A percentile compares a stretch with the other conserved stretches of the same genome.
Evolutionary conservation across 2,797 vertebrate species (phyloP).

Genomic region (Labeo calbasu): DNA sequence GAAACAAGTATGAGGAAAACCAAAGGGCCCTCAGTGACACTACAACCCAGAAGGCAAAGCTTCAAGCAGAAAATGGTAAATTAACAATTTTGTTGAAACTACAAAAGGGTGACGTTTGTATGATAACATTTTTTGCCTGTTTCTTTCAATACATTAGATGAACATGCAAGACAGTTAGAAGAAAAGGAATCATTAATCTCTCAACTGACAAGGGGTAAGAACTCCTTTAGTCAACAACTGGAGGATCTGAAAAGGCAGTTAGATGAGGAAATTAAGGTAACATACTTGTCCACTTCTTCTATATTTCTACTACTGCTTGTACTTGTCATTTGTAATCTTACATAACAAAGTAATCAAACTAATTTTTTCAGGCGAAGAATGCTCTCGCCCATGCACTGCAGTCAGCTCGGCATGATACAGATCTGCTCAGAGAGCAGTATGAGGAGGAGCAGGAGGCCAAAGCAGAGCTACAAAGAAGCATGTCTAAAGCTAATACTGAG

Average conservation of each 20-base stretch:
- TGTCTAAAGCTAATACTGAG: conserved; percentile 82
- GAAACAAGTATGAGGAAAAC: conserved; percentile 75
- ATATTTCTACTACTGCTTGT: background rate
- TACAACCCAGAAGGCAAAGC: conserved; percentile 75
- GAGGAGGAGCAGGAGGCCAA: conserved; percentile 81
- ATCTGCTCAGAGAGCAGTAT: conserved; percentile 77
- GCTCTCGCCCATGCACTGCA: conserved; percentile 80
- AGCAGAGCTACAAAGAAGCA: conserved; percentile 74
- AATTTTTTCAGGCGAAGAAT: conserved; percentile 75
- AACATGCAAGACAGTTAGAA: conserved; percentile 76
- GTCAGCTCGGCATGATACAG: conserved; percentile 68
- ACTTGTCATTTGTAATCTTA: background rate
- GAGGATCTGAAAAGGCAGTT: conserved; percentile 82
- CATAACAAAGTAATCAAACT: background rate
- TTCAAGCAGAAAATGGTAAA: conserved; percentile 80
- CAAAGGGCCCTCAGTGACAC: conserved; percentile 78
- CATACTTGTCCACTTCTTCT: background rate
- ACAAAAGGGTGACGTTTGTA: background rate
- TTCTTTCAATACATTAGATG: conserved; percentile 65
- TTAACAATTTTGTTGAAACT: background rate
- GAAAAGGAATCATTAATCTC: conserved; percentile 79
- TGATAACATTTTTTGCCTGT: background rate
- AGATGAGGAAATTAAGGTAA: conserved; percentile 80
- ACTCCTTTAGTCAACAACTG: conserved; percentile 78
- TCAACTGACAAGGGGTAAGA: conserved; percentile 79